Percentiles rank a stretch among this genome's conserved stretches.
Conservation (phyloP, 2,888 invertebrate genomes). For the Frankliniella intonsa region DNA sequence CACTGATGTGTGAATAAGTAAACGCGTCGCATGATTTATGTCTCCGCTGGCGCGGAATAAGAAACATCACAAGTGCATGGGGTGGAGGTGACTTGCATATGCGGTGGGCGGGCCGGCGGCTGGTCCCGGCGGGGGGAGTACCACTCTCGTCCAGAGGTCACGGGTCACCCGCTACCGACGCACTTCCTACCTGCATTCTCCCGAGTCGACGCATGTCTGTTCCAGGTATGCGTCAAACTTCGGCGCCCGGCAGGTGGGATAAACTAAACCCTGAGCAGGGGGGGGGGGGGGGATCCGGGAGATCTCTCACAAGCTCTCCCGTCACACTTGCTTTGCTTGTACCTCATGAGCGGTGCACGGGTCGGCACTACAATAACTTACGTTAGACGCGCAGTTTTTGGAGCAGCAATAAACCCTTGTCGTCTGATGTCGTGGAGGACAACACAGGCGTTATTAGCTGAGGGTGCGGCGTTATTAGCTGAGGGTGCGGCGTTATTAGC, state of each 20-base stretch:
- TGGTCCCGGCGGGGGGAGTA: not conserved
- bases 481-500: no score
- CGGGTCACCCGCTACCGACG: no score
- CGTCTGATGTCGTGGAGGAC: no score
- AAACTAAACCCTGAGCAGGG: not conserved
- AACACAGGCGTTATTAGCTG: no score
- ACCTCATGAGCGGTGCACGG: not conserved
- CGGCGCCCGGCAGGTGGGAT: not conserved
- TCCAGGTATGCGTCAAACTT: not conserved
- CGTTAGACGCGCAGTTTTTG: no score
- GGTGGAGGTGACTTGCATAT: not conserved
- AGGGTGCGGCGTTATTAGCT: no score
- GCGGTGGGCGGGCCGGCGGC: no score
- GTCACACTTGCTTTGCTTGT: not conserved
- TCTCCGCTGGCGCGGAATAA: not conserved
- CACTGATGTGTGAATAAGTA: slow-evolving; percentile 28
- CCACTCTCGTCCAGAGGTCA: not conserved
- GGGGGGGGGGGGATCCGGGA: not conserved
- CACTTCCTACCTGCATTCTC: no score
- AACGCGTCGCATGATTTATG: slow-evolving; percentile 12
- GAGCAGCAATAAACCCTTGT: no score
- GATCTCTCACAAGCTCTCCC: not conserved
- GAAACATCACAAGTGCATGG: no score
- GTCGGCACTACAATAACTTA: not conserved
- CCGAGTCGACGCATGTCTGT: not conserved